These are phyloP conservation scores for Opisthograptis luteolata DNA, from an alignment of 2,888 invertebrate genomes.

Conservation along the genomic window DNA sequence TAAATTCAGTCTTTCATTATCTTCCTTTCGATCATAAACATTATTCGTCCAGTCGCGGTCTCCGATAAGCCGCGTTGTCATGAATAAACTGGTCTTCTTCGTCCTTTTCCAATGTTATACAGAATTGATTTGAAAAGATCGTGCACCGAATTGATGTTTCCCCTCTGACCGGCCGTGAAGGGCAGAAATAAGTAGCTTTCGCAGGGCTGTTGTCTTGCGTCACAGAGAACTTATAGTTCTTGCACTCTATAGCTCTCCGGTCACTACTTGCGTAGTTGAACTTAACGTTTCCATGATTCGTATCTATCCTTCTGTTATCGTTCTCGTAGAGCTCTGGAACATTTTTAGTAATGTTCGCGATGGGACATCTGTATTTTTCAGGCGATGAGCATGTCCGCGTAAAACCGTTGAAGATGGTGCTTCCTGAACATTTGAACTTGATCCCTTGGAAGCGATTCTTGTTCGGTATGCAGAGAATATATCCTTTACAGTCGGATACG, in stretches of 20 bases:
- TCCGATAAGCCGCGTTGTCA: conserved; percentile 55
- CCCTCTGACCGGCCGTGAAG: conserved; percentile 61
- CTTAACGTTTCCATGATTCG: conserved; percentile 31
- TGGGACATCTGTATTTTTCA: conserved; percentile 68
- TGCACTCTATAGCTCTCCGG: conserved; percentile 62
- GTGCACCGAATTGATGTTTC: conserved; percentile 65
- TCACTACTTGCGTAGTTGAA: conserved; percentile 18
- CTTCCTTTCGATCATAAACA: not conserved
- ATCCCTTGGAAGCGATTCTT: conserved; percentile 74
- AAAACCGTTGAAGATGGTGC: conserved; percentile 72
- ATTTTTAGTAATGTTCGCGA: conserved; percentile 50
- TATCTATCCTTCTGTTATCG: conserved; percentile 49
- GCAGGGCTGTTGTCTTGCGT: conserved; percentile 61
- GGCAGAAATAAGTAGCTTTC: conserved; percentile 72
- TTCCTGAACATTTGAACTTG: conserved; percentile 74
- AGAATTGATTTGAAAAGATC: conserved; percentile 75
- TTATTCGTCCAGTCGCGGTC: conserved; percentile 49
- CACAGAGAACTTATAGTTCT: conserved; percentile 73
- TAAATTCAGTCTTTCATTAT: conserved; percentile 28
- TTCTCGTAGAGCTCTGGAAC: conserved; percentile 47
- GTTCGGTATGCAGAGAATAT: conserved; percentile 75
- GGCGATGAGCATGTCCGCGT: conserved; percentile 71
- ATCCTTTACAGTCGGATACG: conserved; percentile 75
- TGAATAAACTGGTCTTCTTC: conserved; percentile 66
- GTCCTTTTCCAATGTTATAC: conserved; percentile 68